Conservation (phyloP, 2,797 vertebrate genomes). For the Hypotaenidia philippensis region DNA sequence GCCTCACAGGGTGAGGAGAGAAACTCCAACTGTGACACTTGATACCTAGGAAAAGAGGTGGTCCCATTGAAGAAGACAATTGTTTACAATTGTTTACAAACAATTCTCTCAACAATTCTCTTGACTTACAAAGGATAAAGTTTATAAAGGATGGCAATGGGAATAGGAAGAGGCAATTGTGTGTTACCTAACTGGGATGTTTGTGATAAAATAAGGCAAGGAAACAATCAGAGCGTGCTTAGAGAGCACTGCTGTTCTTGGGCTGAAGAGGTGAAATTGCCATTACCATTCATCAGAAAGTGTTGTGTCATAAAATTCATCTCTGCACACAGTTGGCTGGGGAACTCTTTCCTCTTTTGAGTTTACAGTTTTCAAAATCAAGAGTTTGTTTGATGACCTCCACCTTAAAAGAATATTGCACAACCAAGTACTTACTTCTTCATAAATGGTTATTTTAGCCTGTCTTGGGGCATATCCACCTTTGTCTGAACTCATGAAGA, state of each 20-base stretch:
- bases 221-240: background rate
- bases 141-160: background rate
- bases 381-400: background rate
- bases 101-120: background rate
- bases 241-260: background rate
- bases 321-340: background rate
- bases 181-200: background rate
- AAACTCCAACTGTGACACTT: slow-evolving; percentile 32
- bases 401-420: background rate
- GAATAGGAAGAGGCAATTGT: background rate
- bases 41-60: slow-evolving; percentile 5
- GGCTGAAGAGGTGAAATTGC: background rate
- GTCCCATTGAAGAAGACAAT: background rate
- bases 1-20: slow-evolving; percentile 23
- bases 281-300: background rate
- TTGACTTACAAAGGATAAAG: too few species aligned
- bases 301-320: background rate
- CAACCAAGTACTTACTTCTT: background rate
- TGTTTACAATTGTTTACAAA: slow-evolving; percentile 38
- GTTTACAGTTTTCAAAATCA: background rate
- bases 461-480: background rate
- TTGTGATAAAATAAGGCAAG: slow-evolving; percentile 1
- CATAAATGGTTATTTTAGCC: background rate
- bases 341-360: background rate
- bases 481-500: background rate